Percentiles rank a stretch among this genome's conserved stretches.
These are phyloP conservation scores for Oophaga sylvatica DNA, from an alignment of 2,797 vertebrate genomes.

Conservation along the genomic window DNA sequence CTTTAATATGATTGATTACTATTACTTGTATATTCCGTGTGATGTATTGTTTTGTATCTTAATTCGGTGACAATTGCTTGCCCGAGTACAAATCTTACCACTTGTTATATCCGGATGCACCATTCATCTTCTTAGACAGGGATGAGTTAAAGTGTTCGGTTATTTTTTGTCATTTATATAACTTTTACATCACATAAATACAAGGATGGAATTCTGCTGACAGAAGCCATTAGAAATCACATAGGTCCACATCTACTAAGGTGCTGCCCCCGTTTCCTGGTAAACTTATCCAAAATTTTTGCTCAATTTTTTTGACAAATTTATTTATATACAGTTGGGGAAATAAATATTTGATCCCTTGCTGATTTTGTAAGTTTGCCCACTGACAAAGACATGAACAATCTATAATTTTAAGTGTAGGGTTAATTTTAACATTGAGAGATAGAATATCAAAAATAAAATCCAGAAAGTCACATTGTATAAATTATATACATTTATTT, in stretches of 20 bases:
- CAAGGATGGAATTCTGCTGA: background rate
- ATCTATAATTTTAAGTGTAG: too few relatives aligned
- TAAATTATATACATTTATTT: too few relatives aligned
- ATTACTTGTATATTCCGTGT: constrained; percentile 8
- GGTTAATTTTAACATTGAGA: too few relatives aligned
- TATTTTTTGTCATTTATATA: constrained; percentile 9
- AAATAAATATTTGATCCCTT: too few relatives aligned
- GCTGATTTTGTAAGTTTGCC: too few relatives aligned
- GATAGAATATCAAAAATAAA: too few relatives aligned
- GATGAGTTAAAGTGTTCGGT: constrained; percentile 1
- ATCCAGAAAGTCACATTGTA: too few relatives aligned
- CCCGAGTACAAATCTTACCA: constrained; percentile 26
- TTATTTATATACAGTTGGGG: too few relatives aligned
- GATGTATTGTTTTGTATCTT: constrained; percentile 27
- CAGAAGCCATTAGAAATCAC: background rate
- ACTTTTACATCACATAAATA: background rate
- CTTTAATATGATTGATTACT: constrained; percentile 29
- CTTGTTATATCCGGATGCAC: background rate
- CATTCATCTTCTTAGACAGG: constrained; percentile 23
- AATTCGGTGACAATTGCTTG: constrained; percentile 40
- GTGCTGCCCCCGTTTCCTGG: too few relatives aligned
- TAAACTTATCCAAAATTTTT: too few relatives aligned
- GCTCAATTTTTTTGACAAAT: too few relatives aligned
- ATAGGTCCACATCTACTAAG: background rate
- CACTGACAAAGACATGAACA: too few relatives aligned